A percentile compares a stretch with the other conserved stretches of the same genome.
These are phyloP conservation scores for Xylota segnis DNA, from an alignment of 2,888 invertebrate species.

Conservation along the genomic window DNA sequence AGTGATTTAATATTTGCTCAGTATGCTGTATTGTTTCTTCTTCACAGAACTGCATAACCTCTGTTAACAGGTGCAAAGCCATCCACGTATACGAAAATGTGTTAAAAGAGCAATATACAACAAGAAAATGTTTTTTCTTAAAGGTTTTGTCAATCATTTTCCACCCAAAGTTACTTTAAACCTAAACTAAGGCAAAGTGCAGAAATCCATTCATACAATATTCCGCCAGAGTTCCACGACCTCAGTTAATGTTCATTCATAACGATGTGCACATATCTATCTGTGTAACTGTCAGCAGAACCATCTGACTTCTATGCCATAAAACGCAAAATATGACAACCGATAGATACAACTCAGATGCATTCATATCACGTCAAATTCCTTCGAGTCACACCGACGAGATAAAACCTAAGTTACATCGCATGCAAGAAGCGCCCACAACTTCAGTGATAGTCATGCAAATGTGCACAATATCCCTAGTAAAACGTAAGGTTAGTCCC, in stretches of 20 bases:
- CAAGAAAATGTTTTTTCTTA: no score
- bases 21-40: no score
- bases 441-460: neutral
- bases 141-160: neutral
- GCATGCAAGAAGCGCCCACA: neutral
- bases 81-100: no score
- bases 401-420: neutral
- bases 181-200: no score
- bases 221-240: neutral
- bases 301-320: neutral
- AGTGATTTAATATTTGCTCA: no score
- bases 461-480: neutral
- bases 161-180: neutral
- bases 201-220: neutral
- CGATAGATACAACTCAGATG: slow-evolving; percentile 4
- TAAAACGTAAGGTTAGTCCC: neutral
- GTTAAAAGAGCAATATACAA: no score
- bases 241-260: neutral
- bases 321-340: slow-evolving; percentile 3
- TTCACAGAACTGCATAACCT: no score
- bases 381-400: slow-evolving; percentile 4
- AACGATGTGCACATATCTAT: neutral
- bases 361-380: slow-evolving; percentile 39
- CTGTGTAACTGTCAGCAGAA: neutral
- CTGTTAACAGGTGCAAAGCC: no score